Evolutionary conservation across 2,888 invertebrate genomes (phyloP), one percentile per base, ranked within the genome.

Genomic region (Copidosoma aretas): DNA sequence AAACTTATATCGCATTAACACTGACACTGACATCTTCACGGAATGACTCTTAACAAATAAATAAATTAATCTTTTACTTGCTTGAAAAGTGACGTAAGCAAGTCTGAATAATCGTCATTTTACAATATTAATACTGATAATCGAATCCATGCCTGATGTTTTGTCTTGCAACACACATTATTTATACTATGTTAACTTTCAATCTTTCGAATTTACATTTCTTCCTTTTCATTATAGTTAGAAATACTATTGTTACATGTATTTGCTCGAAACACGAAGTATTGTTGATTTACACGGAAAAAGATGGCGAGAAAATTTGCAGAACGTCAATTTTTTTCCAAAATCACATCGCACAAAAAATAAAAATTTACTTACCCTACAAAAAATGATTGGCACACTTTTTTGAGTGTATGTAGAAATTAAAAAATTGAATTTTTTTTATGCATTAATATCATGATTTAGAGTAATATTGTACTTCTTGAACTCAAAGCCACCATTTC

Each of bases 121-220:
- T 43, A 54, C 3, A 17, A 25, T 22, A 60, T n/a, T 60, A 22
- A 14, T 32, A 63, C 41, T 24, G 21, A 57, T 58, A 21, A 39
- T 41, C 52, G 19, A 19, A 52, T 22, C n/a, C 49, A 49, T 65
- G 67, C 67, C 64, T 70, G 64, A 61, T 70, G 65, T 67, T 58
- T 61, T 58, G 62, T 66, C 60, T 70, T 57, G 70, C 63, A 66
- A 52, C 46, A 53, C n/a, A 60, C 22, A 49, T 25, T 53, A 32
- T 21, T 46, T 39, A 63, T 58, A 67, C 25, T 71, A 58, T 71
- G 32, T 60, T 12, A 62, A 59, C 43, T 68, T 59, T 62, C n/a
- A 24, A 41, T 61, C 64, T 71, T 60, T 71, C 68, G 68, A 52
- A 58, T 21, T 58, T 62, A 24, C 52, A 62, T 61, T 46, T 49